Evolutionary conservation across 2,888 invertebrate genomes (phyloP).

Genomic region (Cataglyphis rosenhaueri): DNA sequence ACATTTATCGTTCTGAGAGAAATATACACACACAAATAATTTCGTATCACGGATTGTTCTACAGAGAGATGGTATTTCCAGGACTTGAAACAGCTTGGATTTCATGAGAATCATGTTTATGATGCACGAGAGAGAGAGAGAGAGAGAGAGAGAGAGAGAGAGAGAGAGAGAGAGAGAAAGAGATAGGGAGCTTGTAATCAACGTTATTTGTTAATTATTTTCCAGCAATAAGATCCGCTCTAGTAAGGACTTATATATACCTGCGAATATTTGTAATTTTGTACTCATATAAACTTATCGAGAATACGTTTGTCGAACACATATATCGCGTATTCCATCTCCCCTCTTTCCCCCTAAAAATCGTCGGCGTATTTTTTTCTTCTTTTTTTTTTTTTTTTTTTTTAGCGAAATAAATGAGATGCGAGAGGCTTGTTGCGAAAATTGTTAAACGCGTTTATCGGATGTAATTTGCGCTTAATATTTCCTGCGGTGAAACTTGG

Average conservation of each 20-base stretch:
- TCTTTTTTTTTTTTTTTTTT: not conserved
- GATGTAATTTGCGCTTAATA: slow-evolving; percentile 53
- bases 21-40: slow-evolving; percentile 13
- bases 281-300: not conserved
- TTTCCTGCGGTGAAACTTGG: slow-evolving; percentile 44
- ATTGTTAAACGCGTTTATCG: slow-evolving; percentile 58
- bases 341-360: not conserved
- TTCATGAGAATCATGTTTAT: slow-evolving; percentile 39
- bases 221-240: not conserved
- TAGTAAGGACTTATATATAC: not conserved
- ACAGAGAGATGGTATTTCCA: slow-evolving; percentile 11
- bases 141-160: not conserved
- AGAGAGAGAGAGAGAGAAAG: not conserved
- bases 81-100: slow-evolving; percentile 15
- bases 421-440: slow-evolving; percentile 43
- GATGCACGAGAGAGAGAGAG: not conserved
- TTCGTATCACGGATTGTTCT: not conserved
- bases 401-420: not conserved
- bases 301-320: not conserved
- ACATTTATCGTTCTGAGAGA: slow-evolving; percentile 3
- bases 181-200: slow-evolving; percentile 20
- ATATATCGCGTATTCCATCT: not conserved
- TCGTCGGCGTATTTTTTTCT: not conserved
- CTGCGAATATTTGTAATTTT: not conserved
- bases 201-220: slow-evolving; percentile 42